Evolutionary conservation across 30 jellyfish, hydroid and myxozoan species (phyloP).

Genomic region (Aurelia sp.): DNA sequence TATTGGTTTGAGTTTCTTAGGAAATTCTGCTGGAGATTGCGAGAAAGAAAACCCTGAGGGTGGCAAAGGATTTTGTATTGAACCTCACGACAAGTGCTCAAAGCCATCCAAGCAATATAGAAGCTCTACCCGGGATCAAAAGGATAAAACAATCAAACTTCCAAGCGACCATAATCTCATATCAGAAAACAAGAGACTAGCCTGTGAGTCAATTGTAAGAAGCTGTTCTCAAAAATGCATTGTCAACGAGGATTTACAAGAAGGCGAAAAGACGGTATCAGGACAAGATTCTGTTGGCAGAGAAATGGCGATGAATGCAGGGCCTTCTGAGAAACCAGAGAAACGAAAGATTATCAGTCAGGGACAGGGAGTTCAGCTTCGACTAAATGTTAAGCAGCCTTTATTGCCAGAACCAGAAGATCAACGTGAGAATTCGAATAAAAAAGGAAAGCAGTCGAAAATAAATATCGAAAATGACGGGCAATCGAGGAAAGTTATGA

Average conservation of each 20-base stretch:
- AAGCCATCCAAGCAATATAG: conserved; percentile 8
- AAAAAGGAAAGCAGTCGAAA: conserved; percentile 8
- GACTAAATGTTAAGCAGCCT: conserved; percentile 41
- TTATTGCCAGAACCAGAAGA: background rate
- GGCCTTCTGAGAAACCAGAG: conserved; percentile 21
- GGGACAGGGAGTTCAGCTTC: conserved; percentile 68
- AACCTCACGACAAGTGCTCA: background rate
- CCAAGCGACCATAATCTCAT: conserved; percentile 62
- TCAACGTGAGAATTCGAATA: background rate
- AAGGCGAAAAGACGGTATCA: conserved; percentile 3
- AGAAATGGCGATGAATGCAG: conserved; percentile 12
- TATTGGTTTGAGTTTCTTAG: conserved; percentile 8
- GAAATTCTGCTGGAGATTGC: conserved; percentile 30
- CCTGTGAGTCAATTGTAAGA: conserved; percentile 64
- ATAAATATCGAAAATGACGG: background rate
- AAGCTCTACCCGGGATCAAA: conserved; percentile 20
- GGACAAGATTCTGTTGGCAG: conserved; percentile 7
- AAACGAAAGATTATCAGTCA: conserved; percentile 29
- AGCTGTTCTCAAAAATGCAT: conserved; percentile 52
- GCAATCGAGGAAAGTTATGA: conserved; percentile 17
- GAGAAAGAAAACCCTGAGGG: background rate
- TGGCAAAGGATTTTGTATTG: background rate
- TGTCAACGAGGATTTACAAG: conserved; percentile 38
- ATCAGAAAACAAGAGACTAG: conserved; percentile 57
- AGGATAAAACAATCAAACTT: conserved; percentile 50